A percentile compares a stretch with the other conserved stretches of the same genome.
phyloP scores from a whole-genome alignment of 2,888 invertebrate genomes.

The Drosophila flavopinicola region DNA sequence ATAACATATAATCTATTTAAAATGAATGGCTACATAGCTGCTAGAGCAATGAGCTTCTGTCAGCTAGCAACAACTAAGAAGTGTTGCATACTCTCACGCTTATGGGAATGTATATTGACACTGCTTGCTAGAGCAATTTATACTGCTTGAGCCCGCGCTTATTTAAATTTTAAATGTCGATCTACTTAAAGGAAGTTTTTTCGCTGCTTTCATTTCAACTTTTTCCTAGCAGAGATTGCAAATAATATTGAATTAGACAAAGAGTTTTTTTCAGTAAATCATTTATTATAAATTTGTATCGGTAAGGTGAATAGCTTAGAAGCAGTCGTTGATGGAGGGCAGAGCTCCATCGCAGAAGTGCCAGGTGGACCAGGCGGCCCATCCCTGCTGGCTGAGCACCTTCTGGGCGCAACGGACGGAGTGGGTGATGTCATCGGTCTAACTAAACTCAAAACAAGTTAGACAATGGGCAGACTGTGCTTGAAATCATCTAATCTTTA shows the following conservation, averaged over 20 bases:
- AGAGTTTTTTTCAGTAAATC: not conserved
- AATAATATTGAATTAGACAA: too few species aligned
- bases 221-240: too few species aligned
- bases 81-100: constrained; percentile 34
- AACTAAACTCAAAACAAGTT: too few species aligned
- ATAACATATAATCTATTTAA: constrained; percentile 5
- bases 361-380: constrained; percentile 77
- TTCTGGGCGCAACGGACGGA: constrained; percentile 69
- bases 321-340: constrained; percentile 62
- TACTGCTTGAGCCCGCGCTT: constrained; percentile 14
- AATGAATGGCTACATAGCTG: not conserved
- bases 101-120: rapidly evolving
- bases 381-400: constrained; percentile 70
- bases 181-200: too few species aligned
- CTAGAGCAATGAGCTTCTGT: constrained; percentile 26
- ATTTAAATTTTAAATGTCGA: too few species aligned
- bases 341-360: constrained; percentile 57
- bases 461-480: too few species aligned
- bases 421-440: constrained; percentile 68
- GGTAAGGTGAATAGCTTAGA: constrained; percentile 19
- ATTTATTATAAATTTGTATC: constrained; percentile 7
- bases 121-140: not conserved
- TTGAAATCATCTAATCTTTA: too few species aligned
- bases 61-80: not conserved
- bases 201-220: too few species aligned